Evolutionary conservation across 2,888 invertebrate genomes (phyloP).

Genomic region (Sarcophaga caerulescens): DNA sequence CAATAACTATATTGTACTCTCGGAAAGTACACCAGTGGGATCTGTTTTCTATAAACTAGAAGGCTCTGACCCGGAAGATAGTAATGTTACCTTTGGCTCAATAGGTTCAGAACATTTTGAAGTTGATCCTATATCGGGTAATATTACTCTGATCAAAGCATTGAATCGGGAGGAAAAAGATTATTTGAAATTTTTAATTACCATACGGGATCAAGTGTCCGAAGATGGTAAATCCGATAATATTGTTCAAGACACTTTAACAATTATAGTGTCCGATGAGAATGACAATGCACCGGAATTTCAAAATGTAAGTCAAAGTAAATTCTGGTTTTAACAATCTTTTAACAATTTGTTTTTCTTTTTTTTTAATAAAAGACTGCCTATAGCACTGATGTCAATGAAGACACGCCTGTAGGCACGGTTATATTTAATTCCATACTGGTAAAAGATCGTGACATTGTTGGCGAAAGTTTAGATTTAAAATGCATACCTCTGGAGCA

Average conservation of each 20-base stretch:
- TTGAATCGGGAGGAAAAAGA: constrained; percentile 92
- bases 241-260: constrained; percentile 88
- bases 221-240: constrained; percentile 85
- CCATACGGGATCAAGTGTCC: constrained; percentile 88
- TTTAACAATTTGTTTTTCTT: background rate
- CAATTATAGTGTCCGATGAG: constrained; percentile 92
- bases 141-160: constrained; percentile 89
- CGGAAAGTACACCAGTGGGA: constrained; percentile 91
- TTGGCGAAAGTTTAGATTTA: constrained; percentile 91
- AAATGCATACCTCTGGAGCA: constrained; percentile 83
- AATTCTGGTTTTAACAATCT: background rate
- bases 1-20: constrained; percentile 89
- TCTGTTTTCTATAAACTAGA: constrained; percentile 89
- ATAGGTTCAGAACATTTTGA: constrained; percentile 91
- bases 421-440: constrained; percentile 88
- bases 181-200: constrained; percentile 89
- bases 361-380: constrained; percentile 84
- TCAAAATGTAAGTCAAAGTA: constrained; percentile 84
- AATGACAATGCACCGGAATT: constrained; percentile 94
- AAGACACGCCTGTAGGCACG: constrained; percentile 88
- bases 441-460: constrained; percentile 90
- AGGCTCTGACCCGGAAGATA: constrained; percentile 91
- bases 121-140: constrained; percentile 89
- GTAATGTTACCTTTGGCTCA: constrained; percentile 86
- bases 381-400: constrained; percentile 89